phyloP scores from a whole-genome alignment of 1,140 invertebrate genomes.

The Maconellicoccus hirsutus region DNA sequence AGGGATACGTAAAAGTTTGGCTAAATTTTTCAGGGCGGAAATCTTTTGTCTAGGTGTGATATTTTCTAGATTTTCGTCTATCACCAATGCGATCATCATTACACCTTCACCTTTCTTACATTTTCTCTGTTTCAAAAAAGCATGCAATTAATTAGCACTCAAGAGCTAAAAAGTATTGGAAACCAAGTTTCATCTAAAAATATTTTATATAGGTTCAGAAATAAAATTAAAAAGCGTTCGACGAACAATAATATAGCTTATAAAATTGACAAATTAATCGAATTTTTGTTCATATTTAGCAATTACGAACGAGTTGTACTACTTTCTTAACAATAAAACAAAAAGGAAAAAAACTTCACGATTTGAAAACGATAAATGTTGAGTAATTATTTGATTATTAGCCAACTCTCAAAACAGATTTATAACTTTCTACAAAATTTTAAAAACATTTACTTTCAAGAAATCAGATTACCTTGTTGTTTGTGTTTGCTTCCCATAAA shows the following conservation, averaged over 20 bases:
- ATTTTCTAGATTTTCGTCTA: constrained; percentile 38
- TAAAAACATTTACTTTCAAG: not conserved
- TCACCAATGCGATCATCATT: constrained; percentile 37
- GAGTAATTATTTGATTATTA: too few relatives aligned
- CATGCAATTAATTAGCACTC: too few relatives aligned
- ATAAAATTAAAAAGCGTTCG: too few relatives aligned
- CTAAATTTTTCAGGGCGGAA: constrained; percentile 38
- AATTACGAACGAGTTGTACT: not conserved
- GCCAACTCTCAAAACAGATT: too few relatives aligned
- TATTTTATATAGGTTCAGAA: too few relatives aligned
- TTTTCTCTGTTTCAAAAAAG: constrained; percentile 35
- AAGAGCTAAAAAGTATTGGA: too few relatives aligned
- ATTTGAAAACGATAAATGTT: not conserved
- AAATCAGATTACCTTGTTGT: constrained; percentile 34
- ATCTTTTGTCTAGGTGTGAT: constrained; percentile 39
- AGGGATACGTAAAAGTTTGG: constrained; percentile 27
- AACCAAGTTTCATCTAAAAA: too few relatives aligned
- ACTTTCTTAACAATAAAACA: not conserved
- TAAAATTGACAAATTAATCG: too few relatives aligned
- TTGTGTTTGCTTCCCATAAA: constrained; percentile 33
- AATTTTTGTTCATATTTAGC: too few relatives aligned
- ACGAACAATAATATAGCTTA: too few relatives aligned
- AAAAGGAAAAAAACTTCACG: not conserved
- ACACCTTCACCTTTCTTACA: constrained; percentile 37
- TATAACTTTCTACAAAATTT: not conserved